Base-by-base conservation (phyloP, 2,888 invertebrate species). In the Himalopsyche tibetana region DNA sequence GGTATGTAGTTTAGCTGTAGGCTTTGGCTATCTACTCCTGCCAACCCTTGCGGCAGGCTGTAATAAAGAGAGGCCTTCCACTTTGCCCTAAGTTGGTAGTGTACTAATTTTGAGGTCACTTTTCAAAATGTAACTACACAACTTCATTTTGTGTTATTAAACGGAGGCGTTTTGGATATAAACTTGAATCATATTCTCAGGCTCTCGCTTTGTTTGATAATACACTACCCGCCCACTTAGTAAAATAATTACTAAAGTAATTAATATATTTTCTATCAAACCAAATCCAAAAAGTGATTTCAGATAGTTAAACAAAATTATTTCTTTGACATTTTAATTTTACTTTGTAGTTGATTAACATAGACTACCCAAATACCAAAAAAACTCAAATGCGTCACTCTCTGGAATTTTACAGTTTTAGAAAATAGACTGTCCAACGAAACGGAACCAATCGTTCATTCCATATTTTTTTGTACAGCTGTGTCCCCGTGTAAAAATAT, bases 21-120 rank as follows among this genome's bases (percentile, higher is more conserved):
- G 63, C 63, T 63, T 63, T 63, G 63, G 63, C 63, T 63, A 63
- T 63, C 63, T 63, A 63, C 63, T 63, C 63, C 63, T 63, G 63
- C 63, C 63, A 19, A 63, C 63, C 63, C 63, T 63, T 63, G 63
- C 63, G 63, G 63, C 63, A 63, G 19, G 63, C 19, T 63, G 63
- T 63, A 63, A 63, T 63, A 63, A 63, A 63, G 63, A 63, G 19
- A 63, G 63, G 63, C 63, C 63, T 63, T 63, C 63, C 63, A 63
- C 63, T 63, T 63, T 63, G 63, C 19, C 63, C 63, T 63, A 63
- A 63, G 63, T 63, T 63, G 63, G 63, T 15, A 63, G 63, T 28
- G 63, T 63, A 63, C 63, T 63, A 63, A 63, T 63, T 63, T 63
- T 63, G 63, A 63, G 63, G 63, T 63, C 63, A 63, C 63, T 63